Percentiles rank a stretch among this genome's conserved stretches.
phyloP scores from a whole-genome alignment of 2,113 vertebrate species.

The Oplegnathus fasciatus region DNA sequence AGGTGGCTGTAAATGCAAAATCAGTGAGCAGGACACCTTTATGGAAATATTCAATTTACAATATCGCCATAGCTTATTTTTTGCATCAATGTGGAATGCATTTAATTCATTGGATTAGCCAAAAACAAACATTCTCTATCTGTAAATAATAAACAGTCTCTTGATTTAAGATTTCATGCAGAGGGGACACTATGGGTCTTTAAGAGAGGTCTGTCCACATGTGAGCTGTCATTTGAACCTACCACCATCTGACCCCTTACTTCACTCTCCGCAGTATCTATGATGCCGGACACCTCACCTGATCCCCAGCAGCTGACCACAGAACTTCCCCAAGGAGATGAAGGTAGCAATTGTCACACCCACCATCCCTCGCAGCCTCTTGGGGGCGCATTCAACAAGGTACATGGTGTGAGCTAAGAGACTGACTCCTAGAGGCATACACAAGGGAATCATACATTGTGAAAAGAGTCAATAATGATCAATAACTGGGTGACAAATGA shows the following conservation, averaged over 20 bases:
- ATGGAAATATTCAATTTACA: too few species aligned
- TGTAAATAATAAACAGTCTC: too few species aligned
- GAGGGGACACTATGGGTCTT: neutral
- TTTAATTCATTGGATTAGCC: too few species aligned
- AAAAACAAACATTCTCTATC: too few species aligned
- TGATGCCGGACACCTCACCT: slow-evolving; percentile 77
- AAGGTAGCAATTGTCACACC: slow-evolving; percentile 81
- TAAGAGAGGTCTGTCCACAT: neutral
- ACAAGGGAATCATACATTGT: slow-evolving; percentile 18
- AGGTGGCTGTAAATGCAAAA: too few species aligned
- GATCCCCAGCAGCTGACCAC: slow-evolving; percentile 87
- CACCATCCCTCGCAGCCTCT: slow-evolving; percentile 80
- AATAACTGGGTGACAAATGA: slow-evolving; percentile 29
- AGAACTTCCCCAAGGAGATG: slow-evolving; percentile 83
- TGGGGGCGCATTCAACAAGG: slow-evolving; percentile 84
- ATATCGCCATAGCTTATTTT: too few species aligned
- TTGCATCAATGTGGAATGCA: too few species aligned
- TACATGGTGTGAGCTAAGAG: slow-evolving; percentile 83
- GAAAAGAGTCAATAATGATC: slow-evolving; percentile 21
- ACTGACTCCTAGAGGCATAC: slow-evolving; percentile 73
- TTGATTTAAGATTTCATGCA: neutral
- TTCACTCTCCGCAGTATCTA: neutral
- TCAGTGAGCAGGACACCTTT: too few species aligned
- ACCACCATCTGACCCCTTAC: slow-evolving; percentile 3
- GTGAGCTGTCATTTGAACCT: slow-evolving; percentile 33